Base-by-base conservation (phyloP, 2,888 invertebrate genomes). In the Morpho deidamia region DNA sequence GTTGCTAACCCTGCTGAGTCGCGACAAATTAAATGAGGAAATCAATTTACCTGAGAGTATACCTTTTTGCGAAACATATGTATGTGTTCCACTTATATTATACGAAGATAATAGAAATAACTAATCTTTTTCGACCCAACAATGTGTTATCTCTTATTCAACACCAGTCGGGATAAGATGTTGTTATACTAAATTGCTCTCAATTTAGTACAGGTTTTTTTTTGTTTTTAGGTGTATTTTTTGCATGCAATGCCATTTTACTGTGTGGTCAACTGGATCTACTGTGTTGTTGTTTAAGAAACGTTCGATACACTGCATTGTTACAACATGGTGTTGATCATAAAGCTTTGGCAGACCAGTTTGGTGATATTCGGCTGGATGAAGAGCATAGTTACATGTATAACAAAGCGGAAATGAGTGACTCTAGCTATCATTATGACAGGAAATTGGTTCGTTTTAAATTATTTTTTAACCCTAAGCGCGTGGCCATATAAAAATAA, bases 211-310 rank as follows among this genome's bases (percentile, higher is more conserved):
- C 8, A 35, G 2, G 1, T 23, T 38, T 41, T 44, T 38, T 14
- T 32, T 41, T 53, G 43, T 39, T 33, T 44, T 1, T 62, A 87
- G 88, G 87, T 11, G 84, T 86, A 39, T 82, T 86, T 58, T 87
- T 84, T 64, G 85, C 82, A 0, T 68, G 75, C 1, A 83, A 83
- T 59, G 74, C 85, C 0, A 85, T 87, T 49, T 59, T 88, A 1
- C 71, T 88, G 35, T 88, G 88, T 66, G 88, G 88, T 0, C 88
- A 88, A 64, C 56, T 87, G n/a, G 88, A 88, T 48, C 56, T 88
- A 0, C 56, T 86, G 0, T 86, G 86, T 67, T 88, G 87, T 62
- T 78, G 82, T 35, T 66, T 87, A 0, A 76, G 86, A 37, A 88
- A 88, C 60, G 72, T 65, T 1, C 76, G 85, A 1, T 83, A 74